Percentiles rank a stretch among this genome's conserved stretches.
Conservation (phyloP, 1,140 invertebrate species). For the Temnothorax longispinosus region DNA sequence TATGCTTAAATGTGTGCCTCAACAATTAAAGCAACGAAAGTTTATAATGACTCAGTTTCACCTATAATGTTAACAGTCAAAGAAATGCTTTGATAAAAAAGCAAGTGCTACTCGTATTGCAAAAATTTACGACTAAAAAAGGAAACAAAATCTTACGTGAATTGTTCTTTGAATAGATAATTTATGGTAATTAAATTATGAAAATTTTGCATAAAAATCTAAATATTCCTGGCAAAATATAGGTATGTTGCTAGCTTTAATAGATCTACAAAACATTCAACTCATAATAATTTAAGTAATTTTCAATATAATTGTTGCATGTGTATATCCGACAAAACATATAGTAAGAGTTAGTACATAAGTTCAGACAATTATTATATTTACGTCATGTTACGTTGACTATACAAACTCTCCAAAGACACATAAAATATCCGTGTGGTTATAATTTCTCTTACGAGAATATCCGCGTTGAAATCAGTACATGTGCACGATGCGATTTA, state of each 20-base stretch:
- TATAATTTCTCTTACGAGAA: constrained; percentile 36
- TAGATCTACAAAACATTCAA: constrained; percentile 2
- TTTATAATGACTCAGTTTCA: constrained; percentile 6
- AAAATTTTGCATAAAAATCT: background rate
- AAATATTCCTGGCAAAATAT: background rate
- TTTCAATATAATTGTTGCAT: background rate
- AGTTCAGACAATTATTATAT: background rate
- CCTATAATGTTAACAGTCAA: background rate
- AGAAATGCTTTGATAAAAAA: constrained; percentile 4
- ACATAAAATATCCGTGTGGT: constrained; percentile 1
- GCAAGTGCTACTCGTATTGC: background rate
- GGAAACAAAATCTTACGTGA: background rate
- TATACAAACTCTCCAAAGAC: background rate
- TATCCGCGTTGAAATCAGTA: constrained; percentile 2
- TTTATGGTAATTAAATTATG: constrained; percentile 23
- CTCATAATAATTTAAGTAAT: constrained; percentile 1
- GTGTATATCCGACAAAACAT: background rate
- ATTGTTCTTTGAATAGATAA: background rate
- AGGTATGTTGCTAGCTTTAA: background rate
- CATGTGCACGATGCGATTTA: background rate
- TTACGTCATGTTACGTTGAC: background rate
- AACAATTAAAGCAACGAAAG: background rate
- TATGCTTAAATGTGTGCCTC: background rate
- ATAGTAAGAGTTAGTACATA: background rate
- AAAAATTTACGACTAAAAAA: background rate